Percentiles rank a stretch among this genome's conserved stretches.
Evolutionary conservation across 2,888 invertebrate species (phyloP).

Genomic region (Cataglyphis altisquamis): DNA sequence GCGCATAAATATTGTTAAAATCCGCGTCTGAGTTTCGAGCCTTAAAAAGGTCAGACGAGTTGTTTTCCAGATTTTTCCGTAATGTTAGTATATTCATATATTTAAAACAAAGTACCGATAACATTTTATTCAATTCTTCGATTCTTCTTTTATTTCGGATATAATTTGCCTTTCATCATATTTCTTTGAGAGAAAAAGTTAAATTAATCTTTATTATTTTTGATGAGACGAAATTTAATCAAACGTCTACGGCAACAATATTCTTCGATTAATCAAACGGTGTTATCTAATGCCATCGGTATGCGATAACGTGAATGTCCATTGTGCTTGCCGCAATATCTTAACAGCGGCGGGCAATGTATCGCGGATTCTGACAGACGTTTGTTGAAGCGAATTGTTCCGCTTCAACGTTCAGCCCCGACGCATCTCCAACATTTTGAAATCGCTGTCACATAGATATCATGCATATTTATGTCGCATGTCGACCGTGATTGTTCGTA

Average conservation of each 20-base stretch:
- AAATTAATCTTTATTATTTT: background rate
- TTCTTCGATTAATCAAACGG: background rate
- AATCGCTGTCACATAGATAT: constrained; percentile 53
- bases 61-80: constrained; percentile 36
- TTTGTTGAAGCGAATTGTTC: constrained; percentile 35
- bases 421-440: constrained; percentile 51
- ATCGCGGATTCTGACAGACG: constrained; percentile 47
- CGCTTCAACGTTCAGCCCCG: constrained; percentile 27
- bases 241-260: background rate
- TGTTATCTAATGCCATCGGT: background rate
- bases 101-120: constrained; percentile 16
- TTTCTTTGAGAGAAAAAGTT: background rate
- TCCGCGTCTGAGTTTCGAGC: constrained; percentile 22
- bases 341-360: constrained; percentile 40
- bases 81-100: constrained; percentile 14
- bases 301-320: background rate
- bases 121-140: constrained; percentile 9
- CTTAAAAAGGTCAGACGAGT: constrained; percentile 8
- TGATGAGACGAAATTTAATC: background rate
- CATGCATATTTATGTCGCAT: constrained; percentile 53
- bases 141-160: background rate
- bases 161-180: background rate
- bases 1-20: constrained; percentile 46
- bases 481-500: constrained; percentile 55
- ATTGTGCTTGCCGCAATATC: constrained; percentile 30